These are phyloP conservation scores for Neopelma chrysocephalum DNA, from an alignment of 2,797 vertebrate species.

Conservation along the genomic window DNA sequence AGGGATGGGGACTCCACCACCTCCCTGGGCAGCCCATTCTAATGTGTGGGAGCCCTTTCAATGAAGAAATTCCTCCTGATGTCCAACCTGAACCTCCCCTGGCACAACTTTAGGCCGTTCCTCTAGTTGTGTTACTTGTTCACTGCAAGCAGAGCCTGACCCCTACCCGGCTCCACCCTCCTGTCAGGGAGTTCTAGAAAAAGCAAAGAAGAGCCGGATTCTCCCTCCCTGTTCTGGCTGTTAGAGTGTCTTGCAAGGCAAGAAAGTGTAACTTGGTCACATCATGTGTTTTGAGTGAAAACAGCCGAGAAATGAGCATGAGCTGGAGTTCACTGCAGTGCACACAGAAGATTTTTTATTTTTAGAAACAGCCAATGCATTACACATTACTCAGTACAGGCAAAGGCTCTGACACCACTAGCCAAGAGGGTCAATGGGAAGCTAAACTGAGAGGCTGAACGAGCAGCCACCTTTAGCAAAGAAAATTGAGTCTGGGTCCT, in stretches of 20 bases:
- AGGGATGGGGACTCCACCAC: not conserved
- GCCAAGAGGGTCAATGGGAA: not conserved
- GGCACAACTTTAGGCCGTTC: not conserved
- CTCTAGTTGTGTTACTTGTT: not conserved
- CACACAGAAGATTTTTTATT: conserved; percentile 8
- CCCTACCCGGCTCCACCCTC: too few relatives aligned
- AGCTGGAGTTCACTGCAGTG: not conserved
- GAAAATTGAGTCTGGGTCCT: not conserved
- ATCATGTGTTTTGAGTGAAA: not conserved
- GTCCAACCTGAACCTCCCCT: not conserved
- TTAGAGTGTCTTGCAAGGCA: not conserved
- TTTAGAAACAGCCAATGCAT: not conserved
- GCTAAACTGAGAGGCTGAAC: not conserved
- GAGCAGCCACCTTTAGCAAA: not conserved
- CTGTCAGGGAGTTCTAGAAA: too few relatives aligned
- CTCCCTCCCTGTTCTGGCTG: not conserved
- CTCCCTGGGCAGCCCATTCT: not conserved
- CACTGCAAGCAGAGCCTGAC: not conserved
- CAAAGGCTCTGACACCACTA: not conserved
- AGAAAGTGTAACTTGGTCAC: not conserved
- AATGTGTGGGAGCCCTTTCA: not conserved
- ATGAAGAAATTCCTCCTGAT: not conserved
- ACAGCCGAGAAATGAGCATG: not conserved
- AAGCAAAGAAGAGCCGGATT: not conserved
- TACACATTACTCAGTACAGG: not conserved